These are phyloP conservation scores for Hormiphora californensis DNA, from an alignment of 37 sponge, comb jelly and placozoan genomes.

Conservation along the genomic window DNA sequence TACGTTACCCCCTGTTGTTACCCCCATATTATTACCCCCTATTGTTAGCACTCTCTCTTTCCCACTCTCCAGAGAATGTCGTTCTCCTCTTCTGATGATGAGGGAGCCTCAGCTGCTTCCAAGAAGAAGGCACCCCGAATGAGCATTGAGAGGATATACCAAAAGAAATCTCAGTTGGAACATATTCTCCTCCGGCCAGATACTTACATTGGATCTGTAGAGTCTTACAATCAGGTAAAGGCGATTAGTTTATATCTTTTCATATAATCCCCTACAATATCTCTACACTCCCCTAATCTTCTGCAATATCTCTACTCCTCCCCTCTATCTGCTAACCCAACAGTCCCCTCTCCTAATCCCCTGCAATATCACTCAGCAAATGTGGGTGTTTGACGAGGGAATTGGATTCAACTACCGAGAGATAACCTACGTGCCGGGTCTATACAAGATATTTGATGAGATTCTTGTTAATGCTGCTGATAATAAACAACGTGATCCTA, in stretches of 20 bases:
- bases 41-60: too few species aligned
- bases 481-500: constrained; percentile 86
- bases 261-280: too few species aligned
- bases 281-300: too few species aligned
- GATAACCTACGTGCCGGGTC: constrained; percentile 88
- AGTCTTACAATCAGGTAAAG: constrained; percentile 22
- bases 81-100: too few species aligned
- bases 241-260: too few species aligned
- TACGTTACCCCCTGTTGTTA: too few species aligned
- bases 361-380: constrained; percentile 61
- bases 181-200: constrained; percentile 94
- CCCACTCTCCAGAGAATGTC: too few species aligned
- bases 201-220: constrained; percentile 80
- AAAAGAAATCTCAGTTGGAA: constrained; percentile 89
- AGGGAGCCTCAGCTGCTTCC: not conserved
- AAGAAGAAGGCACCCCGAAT: constrained; percentile 52
- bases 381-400: constrained; percentile 83
- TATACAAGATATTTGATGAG: constrained; percentile 99
- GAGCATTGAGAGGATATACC: constrained; percentile 91
- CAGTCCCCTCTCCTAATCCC: too few species aligned
- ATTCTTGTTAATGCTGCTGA: constrained; percentile 98
- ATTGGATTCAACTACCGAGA: constrained; percentile 68
- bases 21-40: too few species aligned
- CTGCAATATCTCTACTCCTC: not conserved
- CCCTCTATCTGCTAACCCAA: not conserved